Evolutionary conservation across 1,140 invertebrate species (phyloP).

Genomic region (Leptoteleia sp.): DNA sequence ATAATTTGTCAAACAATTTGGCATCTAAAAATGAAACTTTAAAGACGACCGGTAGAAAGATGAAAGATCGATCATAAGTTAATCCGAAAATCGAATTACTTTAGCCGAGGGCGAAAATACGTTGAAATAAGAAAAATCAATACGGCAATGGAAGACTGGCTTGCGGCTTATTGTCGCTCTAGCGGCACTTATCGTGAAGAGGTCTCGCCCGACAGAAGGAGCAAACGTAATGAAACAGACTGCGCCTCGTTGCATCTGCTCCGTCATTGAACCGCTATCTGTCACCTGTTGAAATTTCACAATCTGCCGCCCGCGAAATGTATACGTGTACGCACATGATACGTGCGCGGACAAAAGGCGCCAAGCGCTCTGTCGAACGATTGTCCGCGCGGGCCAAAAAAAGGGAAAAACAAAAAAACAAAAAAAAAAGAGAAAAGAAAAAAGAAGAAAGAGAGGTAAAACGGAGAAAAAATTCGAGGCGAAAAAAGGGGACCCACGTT

Average conservation of each 20-base stretch:
- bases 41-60: too few relatives aligned
- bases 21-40: too few relatives aligned
- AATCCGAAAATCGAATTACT: too few relatives aligned
- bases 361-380: too few relatives aligned
- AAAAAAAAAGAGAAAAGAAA: too few relatives aligned
- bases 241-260: conserved; percentile 69
- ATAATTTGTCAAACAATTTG: too few relatives aligned
- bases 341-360: too few relatives aligned
- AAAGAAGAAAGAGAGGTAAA: too few relatives aligned
- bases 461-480: background rate
- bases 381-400: too few relatives aligned
- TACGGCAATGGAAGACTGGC: background rate
- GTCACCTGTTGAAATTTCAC: conserved; percentile 76
- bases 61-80: too few relatives aligned
- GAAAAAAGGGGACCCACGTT: background rate
- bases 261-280: conserved; percentile 67
- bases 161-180: conserved; percentile 12
- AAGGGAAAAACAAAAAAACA: too few relatives aligned
- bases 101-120: too few relatives aligned
- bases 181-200: conserved; percentile 26
- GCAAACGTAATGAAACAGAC: conserved; percentile 57
- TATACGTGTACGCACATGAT: conserved; percentile 22
- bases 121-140: conserved; percentile 8
- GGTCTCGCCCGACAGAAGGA: conserved; percentile 35
- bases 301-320: conserved; percentile 68